A percentile compares a stretch with the other conserved stretches of the same genome.
These are phyloP conservation scores for Sylvia borin DNA, from an alignment of 2,797 vertebrate species.

Conservation along the genomic window DNA sequence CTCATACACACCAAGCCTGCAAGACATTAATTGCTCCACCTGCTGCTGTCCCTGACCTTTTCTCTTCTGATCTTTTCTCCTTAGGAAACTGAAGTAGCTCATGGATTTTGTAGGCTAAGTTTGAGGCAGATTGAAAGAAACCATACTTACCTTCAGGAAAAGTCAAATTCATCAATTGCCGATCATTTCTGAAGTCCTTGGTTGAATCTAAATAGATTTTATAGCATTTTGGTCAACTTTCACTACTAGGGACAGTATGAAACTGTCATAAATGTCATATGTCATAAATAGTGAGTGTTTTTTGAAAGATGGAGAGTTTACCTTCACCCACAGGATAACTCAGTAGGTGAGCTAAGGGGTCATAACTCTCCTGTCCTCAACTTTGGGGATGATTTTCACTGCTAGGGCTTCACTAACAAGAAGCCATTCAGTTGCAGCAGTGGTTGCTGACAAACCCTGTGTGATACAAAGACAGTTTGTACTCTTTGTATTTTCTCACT, in stretches of 20 bases:
- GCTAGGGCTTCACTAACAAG: background rate
- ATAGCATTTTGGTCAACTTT: background rate
- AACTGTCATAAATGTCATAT: background rate
- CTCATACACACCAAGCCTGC: background rate
- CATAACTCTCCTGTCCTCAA: background rate
- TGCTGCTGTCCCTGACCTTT: background rate
- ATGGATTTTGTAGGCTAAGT: background rate
- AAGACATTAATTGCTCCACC: background rate
- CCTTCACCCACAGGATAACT: background rate
- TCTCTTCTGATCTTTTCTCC: background rate
- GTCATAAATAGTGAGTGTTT: no score
- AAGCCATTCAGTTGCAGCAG: background rate
- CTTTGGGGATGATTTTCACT: background rate
- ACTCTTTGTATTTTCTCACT: background rate
- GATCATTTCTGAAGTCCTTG: background rate
- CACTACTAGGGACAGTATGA: background rate
- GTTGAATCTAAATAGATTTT: background rate
- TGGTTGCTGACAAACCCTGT: background rate
- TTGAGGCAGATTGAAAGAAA: background rate
- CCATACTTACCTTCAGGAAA: background rate
- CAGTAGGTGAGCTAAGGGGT: background rate
- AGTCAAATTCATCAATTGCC: background rate
- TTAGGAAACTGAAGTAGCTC: background rate
- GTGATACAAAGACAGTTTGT: constrained; percentile 1
- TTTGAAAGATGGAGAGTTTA: background rate